A percentile compares a stretch with the other conserved stretches of the same genome.
Evolutionary conservation across 2,113 vertebrate species (phyloP).

Genomic region (Chroicocephalus ridibundus): DNA sequence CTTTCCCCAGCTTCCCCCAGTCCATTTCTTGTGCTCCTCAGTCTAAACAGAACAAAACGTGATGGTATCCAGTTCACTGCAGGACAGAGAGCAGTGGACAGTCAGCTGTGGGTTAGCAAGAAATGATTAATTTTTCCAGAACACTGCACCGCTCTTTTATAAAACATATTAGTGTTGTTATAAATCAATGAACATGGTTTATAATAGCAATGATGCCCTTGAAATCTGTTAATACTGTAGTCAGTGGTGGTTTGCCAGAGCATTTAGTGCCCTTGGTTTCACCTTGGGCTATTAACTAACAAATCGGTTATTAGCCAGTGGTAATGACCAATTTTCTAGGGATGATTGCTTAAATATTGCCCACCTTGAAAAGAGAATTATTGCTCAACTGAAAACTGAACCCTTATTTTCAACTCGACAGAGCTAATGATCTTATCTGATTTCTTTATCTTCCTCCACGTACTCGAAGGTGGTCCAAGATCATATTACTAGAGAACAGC

Average conservation of each 20-base stretch:
- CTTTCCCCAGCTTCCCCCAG: background rate
- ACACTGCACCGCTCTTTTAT: constrained; percentile 67
- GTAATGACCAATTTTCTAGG: constrained; percentile 83
- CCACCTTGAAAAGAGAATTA: constrained; percentile 83
- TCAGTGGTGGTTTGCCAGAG: constrained; percentile 62
- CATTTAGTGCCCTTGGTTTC: constrained; percentile 76
- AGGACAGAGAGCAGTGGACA: background rate
- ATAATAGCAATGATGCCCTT: constrained; percentile 78
- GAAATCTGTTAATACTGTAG: constrained; percentile 73
- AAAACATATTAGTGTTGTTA: constrained; percentile 78
- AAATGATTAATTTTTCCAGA: constrained; percentile 74
- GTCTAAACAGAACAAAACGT: background rate
- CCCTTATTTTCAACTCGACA: constrained; percentile 77
- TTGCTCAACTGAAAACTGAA: constrained; percentile 77
- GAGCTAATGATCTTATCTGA: constrained; percentile 76
- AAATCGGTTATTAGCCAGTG: constrained; percentile 81
- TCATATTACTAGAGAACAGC: constrained; percentile 20
- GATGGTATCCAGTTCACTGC: background rate
- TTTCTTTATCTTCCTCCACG: constrained; percentile 36
- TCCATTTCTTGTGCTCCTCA: background rate
- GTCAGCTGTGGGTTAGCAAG: constrained; percentile 39
- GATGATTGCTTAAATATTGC: constrained; percentile 82
- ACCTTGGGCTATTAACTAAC: constrained; percentile 83
- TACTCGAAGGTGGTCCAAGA: constrained; percentile 3
- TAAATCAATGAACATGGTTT: constrained; percentile 80